Conservation (phyloP, 1,140 invertebrate species). For the Marisa cornuarietis region DNA sequence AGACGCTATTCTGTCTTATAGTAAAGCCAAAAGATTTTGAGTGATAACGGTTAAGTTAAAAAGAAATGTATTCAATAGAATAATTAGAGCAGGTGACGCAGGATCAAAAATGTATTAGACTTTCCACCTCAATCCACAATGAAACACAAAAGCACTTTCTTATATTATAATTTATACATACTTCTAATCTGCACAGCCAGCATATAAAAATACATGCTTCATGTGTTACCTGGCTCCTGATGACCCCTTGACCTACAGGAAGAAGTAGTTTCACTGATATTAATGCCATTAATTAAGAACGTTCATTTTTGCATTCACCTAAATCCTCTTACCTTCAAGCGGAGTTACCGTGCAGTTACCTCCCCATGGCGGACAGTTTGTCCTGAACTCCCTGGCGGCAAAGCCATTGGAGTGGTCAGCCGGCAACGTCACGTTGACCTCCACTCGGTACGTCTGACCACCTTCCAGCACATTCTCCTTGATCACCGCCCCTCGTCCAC, state of each 20-base stretch:
- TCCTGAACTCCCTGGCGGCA: background rate
- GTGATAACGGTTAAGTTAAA: no score
- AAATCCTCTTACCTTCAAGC: background rate
- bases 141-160: no score
- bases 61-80: no score
- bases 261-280: background rate
- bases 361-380: constrained; percentile 2
- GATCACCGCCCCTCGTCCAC: background rate
- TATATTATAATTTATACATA: no score
- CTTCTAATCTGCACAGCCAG: no score
- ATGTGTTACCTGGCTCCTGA: background rate
- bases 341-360: background rate
- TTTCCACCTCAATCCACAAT: no score
- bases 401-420: background rate
- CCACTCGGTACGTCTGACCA: background rate
- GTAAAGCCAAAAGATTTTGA: no score
- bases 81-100: no score
- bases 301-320: background rate
- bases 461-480: background rate
- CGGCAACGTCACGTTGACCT: background rate
- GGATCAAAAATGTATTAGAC: no score
- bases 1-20: no score
- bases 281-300: background rate
- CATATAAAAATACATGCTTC: background rate
- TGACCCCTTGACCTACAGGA: background rate